These are phyloP conservation scores for Scaptomyza cyrtandrae DNA, from an alignment of 2,888 invertebrate genomes.

Conservation along the genomic window DNA sequence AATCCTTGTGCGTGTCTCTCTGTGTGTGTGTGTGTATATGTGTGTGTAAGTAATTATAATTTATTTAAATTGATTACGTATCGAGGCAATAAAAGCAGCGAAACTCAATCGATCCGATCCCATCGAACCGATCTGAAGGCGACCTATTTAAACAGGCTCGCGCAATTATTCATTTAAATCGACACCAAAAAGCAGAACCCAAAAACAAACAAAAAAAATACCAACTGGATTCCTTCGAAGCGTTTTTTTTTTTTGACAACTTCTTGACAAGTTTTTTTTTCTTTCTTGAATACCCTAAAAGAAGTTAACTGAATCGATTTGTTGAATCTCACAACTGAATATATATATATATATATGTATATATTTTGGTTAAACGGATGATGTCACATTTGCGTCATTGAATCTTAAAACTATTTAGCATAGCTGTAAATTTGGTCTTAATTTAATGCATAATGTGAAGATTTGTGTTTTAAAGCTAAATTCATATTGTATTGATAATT, in stretches of 20 bases:
- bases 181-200: slow-evolving; percentile 44
- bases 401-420: slow-evolving; percentile 13
- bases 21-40: slow-evolving; percentile 59
- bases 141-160: slow-evolving; percentile 60
- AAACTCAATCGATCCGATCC: slow-evolving; percentile 40
- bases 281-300: background rate
- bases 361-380: background rate
- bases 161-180: slow-evolving; percentile 75
- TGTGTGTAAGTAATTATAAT: slow-evolving; percentile 73
- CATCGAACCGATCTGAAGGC: slow-evolving; percentile 30
- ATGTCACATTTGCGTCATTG: slow-evolving; percentile 14
- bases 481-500: background rate
- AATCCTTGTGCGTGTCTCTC: slow-evolving; percentile 22
- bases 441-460: background rate
- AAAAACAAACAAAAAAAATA: slow-evolving; percentile 8
- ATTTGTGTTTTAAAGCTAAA: background rate
- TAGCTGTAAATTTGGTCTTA: background rate
- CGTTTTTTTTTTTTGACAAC: background rate
- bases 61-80: slow-evolving; percentile 75
- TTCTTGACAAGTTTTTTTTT: background rate
- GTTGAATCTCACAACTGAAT: background rate
- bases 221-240: slow-evolving; percentile 26
- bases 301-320: background rate
- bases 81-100: slow-evolving; percentile 29
- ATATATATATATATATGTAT: background rate